Evolutionary conservation across 2,888 invertebrate species (phyloP), one percentile per base, ranked within the genome.

Genomic region (Dynastes tityus): DNA sequence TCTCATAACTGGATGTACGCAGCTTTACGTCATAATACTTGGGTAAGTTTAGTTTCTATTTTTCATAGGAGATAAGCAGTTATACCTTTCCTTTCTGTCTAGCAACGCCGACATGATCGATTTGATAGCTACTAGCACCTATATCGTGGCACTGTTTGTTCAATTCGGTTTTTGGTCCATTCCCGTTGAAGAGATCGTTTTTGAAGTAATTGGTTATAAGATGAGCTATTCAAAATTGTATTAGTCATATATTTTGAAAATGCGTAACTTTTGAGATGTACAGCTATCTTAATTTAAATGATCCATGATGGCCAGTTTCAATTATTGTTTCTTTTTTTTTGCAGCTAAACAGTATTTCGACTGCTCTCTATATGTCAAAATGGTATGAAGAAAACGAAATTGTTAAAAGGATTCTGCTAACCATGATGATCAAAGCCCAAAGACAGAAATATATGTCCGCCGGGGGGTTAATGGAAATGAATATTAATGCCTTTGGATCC

Each of bases 111-210:
- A 45, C 11, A 45, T n/a, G 6, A 74, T 74, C 16, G 73, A 74
- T 27, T 27, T 74, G 22, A 16, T 58, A 4, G 0, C 63, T 49
- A 27, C 61, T 11, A 61, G 22, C 2, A 22, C 13, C 27, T 73
- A 65, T 40, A 65, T 67, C 37, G 55, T 45, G 27, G 73, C 65
- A 16, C 3, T 78, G 2, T 27, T 78, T 37, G 45, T 65, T 40
- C 74, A 78, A 29, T 78, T 78, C 73, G 78, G 64, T 6, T 65
- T 55, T n/a, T 78, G 61, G 22, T 37, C 65, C 27, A 40, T 78
- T 53, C 78, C 78, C 13, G 65, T 73, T 1, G 78, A 78, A 65
- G 73, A 73, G 71, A 78, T 78, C 8, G 78, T 78, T 22, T 73
- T 51, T 27, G 65, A 78, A 37, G 78, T 78, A 64, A 77, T 29